phyloP scores from a whole-genome alignment of 2,113 vertebrate species.

The Callithrix jacchus region DNA sequence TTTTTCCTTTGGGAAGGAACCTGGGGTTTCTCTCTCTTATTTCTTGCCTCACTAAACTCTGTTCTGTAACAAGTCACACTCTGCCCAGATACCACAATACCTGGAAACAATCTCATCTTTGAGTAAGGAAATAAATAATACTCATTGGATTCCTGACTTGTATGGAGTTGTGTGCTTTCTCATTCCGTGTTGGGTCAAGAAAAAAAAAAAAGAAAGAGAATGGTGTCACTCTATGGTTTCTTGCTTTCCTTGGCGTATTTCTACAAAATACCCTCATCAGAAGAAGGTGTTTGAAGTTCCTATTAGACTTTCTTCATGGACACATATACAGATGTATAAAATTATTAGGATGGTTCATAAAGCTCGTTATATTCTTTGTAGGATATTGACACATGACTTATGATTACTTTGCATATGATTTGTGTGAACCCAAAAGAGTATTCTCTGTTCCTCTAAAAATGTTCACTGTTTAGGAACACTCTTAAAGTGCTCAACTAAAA shows the following conservation, averaged over 20 bases:
- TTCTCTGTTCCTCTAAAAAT: background rate
- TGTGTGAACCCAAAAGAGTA: background rate
- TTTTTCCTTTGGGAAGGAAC: background rate
- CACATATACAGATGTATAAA: background rate
- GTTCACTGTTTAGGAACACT: background rate
- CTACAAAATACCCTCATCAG: background rate
- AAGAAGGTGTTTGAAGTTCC: background rate
- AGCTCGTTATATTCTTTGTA: background rate
- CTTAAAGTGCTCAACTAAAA: background rate
- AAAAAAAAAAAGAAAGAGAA: background rate
- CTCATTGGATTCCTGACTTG: background rate
- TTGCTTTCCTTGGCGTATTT: background rate
- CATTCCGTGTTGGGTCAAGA: background rate
- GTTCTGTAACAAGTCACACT: background rate
- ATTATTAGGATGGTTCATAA: background rate
- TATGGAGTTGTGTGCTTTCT: background rate
- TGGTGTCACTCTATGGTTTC: background rate
- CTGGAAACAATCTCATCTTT: too few relatives aligned
- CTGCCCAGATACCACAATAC: background rate
- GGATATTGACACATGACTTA: background rate
- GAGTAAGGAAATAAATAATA: background rate
- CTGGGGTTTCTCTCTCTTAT: background rate
- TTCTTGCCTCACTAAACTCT: background rate
- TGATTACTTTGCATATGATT: background rate
- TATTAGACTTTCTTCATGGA: background rate